Evolutionary conservation across 2,888 invertebrate genomes (phyloP).

Genomic region (Phaedon cochleariae): DNA sequence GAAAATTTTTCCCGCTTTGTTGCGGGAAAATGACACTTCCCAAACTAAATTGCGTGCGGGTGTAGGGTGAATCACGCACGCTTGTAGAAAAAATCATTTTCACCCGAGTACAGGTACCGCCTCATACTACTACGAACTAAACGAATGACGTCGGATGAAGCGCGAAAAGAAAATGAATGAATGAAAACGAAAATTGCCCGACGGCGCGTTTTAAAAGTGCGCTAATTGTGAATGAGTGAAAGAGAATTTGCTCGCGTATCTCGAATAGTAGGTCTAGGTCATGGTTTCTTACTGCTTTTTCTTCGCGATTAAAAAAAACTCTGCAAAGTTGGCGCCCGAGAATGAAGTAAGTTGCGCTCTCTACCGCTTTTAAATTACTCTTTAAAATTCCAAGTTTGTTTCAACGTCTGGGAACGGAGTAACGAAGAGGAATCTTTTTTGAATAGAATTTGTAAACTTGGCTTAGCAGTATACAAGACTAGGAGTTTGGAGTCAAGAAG

Average conservation of each 20-base stretch:
- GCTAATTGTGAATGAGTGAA: conserved; percentile 1
- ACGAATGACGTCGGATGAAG: background rate
- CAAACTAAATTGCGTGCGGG: no score
- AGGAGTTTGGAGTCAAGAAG: no score
- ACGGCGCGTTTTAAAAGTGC: background rate
- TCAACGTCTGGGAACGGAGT: background rate
- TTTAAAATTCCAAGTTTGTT: conserved; percentile 1
- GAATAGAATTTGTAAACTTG: background rate
- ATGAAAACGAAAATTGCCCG: background rate
- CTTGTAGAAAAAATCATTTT: no score
- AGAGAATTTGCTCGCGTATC: background rate
- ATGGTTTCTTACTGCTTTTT: conserved; percentile 2
- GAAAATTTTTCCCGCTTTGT: no score
- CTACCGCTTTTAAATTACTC: background rate
- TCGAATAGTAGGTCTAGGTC: background rate
- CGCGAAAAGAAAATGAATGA: conserved; percentile 1
- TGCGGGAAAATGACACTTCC: no score
- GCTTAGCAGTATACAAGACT: no score
- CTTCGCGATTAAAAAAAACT: conserved; percentile 2
- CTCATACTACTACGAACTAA: background rate
- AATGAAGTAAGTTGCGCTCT: background rate
- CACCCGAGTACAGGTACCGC: no score
- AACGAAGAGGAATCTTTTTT: background rate
- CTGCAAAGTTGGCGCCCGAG: background rate
- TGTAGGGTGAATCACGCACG: no score